Conservation (phyloP, 2,797 vertebrate species). For the Enteromius trimaculatus region DNA sequence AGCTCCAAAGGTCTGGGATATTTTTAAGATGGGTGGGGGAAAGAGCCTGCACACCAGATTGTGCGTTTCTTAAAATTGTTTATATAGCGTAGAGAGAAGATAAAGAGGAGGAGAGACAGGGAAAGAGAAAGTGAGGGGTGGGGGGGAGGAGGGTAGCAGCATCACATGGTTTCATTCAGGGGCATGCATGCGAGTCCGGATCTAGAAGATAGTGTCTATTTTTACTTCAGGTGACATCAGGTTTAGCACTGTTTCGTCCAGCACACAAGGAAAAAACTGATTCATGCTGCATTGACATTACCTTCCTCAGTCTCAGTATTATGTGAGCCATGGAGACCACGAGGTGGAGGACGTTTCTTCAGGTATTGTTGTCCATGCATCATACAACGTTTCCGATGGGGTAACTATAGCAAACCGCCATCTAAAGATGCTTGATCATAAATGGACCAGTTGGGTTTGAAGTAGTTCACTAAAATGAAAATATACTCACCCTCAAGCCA, state of each 20-base stretch:
- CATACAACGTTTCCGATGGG: not conserved
- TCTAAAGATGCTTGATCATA: not conserved
- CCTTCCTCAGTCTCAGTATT: not conserved
- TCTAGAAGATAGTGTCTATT: conserved; percentile 13
- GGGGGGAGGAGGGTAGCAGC: no score
- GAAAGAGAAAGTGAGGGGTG: no score
- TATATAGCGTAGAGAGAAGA: not conserved
- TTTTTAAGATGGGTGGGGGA: not conserved
- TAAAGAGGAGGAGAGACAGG: not conserved
- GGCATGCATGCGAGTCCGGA: conserved; percentile 7
- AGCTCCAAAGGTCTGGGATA: not conserved
- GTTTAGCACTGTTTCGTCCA: conserved; percentile 2
- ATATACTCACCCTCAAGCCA: not conserved
- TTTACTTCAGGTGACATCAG: conserved; percentile 38
- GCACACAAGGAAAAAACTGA: not conserved
- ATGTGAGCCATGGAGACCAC: not conserved
- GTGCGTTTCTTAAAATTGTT: not conserved
- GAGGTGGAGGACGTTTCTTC: not conserved
- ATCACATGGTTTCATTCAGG: conserved; percentile 37
- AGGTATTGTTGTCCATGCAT: not conserved
- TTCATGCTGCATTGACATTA: not conserved
- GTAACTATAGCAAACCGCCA: not conserved
- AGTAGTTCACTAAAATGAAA: not conserved
- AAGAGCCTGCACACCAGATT: not conserved
- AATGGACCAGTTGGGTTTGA: not conserved